These are phyloP conservation scores for Epinephelus coioides DNA, from an alignment of 2,797 vertebrate species.

Conservation along the genomic window DNA sequence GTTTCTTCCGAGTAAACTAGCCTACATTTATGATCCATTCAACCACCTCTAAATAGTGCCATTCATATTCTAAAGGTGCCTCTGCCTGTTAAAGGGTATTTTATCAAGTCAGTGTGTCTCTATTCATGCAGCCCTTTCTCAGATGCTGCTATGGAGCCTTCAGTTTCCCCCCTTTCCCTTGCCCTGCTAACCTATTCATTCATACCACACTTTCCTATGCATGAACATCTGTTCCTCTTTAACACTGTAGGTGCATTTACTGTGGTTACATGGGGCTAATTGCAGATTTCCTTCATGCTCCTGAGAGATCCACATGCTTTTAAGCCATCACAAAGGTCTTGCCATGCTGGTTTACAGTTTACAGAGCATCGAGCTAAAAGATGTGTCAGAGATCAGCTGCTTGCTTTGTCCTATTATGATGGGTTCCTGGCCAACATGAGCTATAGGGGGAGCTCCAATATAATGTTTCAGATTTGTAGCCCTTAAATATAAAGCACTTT, in stretches of 20 bases:
- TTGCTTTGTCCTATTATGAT: neutral
- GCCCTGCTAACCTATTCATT: constrained; percentile 11
- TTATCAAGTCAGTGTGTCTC: constrained; percentile 3
- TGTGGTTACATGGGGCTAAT: neutral
- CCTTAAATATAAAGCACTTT: neutral
- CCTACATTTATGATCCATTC: neutral
- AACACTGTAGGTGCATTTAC: neutral
- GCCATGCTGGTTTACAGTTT: neutral
- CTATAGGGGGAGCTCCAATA: constrained; percentile 73
- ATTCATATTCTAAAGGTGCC: constrained; percentile 20
- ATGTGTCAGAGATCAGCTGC: neutral
- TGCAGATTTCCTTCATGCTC: constrained; percentile 2
- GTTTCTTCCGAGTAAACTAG: constrained; percentile 10
- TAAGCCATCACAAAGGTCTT: neutral
- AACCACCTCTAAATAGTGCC: neutral
- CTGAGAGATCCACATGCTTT: neutral
- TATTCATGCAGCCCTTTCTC: constrained; percentile 7
- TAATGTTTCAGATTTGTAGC: constrained; percentile 25
- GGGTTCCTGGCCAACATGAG: constrained; percentile 6
- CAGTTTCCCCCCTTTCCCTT: neutral
- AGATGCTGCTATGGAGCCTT: neutral
- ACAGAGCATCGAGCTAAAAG: neutral
- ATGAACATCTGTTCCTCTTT: constrained; percentile 26
- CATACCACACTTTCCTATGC: neutral
- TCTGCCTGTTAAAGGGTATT: neutral